Base-by-base conservation (phyloP, 2,797 vertebrate genomes). In the Tragelaphus eurycerus region DNA sequence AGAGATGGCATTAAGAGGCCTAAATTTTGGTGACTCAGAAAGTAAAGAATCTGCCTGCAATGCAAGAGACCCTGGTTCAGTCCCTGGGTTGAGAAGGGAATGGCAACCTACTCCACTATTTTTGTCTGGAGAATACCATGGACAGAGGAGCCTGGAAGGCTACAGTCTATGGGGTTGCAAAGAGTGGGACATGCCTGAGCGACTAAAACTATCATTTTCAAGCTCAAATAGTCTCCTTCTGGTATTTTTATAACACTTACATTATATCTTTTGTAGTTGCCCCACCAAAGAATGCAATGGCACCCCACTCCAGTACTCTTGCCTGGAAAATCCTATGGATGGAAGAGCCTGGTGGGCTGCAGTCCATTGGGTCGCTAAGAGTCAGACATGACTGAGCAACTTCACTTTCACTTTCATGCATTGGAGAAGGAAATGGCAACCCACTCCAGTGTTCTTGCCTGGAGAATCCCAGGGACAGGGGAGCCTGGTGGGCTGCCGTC, bases 311-410 rank as follows among this genome's bases (percentile, higher is more conserved):
- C 59, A 60, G 27, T 60, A 14, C 6, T 29, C 27, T 60, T 60
- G 27, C 27, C 59, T 29, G 13, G 59, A 60, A 60, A 60, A 60
- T 60, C 59, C 13, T 6, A 29, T 60, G 6, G 59, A 29, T 1
- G 0, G 27, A 60, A 13, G 59, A 60, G 4, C 59, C 59, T 60
- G 59, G 59, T 14, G 29, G 59, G 59, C 27, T 60, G 27, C 27
- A 14, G 6, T 60, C 27, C 27, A 60, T 60, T 2, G 27, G 59
- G 59, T 60, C 2, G 6, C 6, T 29, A 29, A 29, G 27, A 60
- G 59, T 60, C 6, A 0, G 27, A 29, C 12, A 29, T 2, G 3
- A 60, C 59, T 29, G 57, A 59, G 57, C 0, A 2, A 59, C 25
- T 59, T 60, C 59, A 60, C 57, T 59, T 27, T 59, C 57, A 27